A percentile compares a stretch with the other conserved stretches of the same genome.
Evolutionary conservation across 2,888 invertebrate species (phyloP).

Genomic region (Cheilosia impressa): DNA sequence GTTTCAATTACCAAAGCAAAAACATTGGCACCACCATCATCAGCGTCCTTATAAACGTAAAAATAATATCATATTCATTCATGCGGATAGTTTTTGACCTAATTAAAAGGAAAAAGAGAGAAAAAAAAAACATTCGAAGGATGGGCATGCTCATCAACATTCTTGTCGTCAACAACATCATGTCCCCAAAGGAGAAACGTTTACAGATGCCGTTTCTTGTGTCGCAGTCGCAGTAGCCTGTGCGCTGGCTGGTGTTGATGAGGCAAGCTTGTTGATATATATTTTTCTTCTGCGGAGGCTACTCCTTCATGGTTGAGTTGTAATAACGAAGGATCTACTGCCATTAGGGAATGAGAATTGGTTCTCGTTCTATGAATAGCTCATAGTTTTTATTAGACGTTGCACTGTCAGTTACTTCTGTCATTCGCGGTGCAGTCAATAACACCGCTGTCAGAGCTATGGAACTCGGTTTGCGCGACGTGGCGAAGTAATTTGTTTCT

Average conservation of each 20-base stretch:
- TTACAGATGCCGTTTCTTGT: conserved; percentile 37
- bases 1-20: conserved; percentile 15
- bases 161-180: conserved; percentile 42
- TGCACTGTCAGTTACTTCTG: conserved; percentile 49
- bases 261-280: conserved; percentile 39
- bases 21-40: conserved; percentile 23
- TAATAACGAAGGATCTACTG: conserved; percentile 25
- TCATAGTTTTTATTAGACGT: conserved; percentile 20
- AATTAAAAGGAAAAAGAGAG: conserved; percentile 51
- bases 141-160: conserved; percentile 57
- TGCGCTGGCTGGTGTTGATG: conserved; percentile 7
- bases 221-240: conserved; percentile 1
- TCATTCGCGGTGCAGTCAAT: conserved; percentile 28
- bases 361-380: conserved; percentile 53
- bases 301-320: conserved; percentile 39
- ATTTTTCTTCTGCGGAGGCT: conserved; percentile 23
- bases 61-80: conserved; percentile 64
- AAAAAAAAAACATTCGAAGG: conserved; percentile 20
- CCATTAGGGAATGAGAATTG: conserved; percentile 30
- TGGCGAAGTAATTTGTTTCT: conserved; percentile 26
- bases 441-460: conserved; percentile 11
- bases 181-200: conserved; percentile 62
- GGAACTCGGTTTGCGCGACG: conserved; percentile 14
- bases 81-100: conserved; percentile 70
- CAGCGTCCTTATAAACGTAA: conserved; percentile 30